phyloP scores from a whole-genome alignment of 1,140 invertebrate genomes.

The Callitettix versicolor region DNA sequence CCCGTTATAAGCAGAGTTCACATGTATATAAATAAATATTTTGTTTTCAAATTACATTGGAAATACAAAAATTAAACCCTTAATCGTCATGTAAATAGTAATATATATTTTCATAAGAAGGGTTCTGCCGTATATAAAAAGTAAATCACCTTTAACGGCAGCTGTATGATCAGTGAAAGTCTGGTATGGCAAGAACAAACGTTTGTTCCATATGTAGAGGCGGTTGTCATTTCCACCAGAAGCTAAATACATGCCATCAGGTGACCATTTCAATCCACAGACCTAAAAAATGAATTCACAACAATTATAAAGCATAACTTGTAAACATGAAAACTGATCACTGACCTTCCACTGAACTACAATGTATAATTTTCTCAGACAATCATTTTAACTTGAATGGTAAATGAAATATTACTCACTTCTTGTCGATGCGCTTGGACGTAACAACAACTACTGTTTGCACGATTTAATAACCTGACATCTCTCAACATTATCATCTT shows the following conservation, averaged over 20 bases:
- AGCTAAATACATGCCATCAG: constrained; percentile 94
- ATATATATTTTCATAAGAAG: too few relatives aligned
- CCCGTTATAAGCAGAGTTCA: too few relatives aligned
- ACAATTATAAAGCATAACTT: too few relatives aligned
- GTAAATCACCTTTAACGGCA: constrained; percentile 67
- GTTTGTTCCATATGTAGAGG: constrained; percentile 94
- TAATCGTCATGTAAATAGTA: too few relatives aligned
- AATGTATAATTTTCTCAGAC: too few relatives aligned
- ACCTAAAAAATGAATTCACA: constrained; percentile 33
- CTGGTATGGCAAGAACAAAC: constrained; percentile 78
- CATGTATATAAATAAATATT: too few relatives aligned
- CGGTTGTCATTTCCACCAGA: constrained; percentile 99
- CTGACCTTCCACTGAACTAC: too few relatives aligned
- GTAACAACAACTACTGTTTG: constrained; percentile 64
- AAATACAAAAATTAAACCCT: too few relatives aligned
- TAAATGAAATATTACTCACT: constrained; percentile 20
- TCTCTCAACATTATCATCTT: constrained; percentile 89
- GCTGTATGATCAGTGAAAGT: constrained; percentile 96
- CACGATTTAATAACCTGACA: constrained; percentile 65
- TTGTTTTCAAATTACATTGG: too few relatives aligned
- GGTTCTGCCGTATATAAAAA: too few relatives aligned
- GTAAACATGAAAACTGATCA: too few relatives aligned
- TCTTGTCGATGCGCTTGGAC: constrained; percentile 86
- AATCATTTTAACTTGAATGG: too few relatives aligned
- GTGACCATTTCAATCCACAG: constrained; percentile 98